These are phyloP conservation scores for Nematolebias whitei DNA, from an alignment of 2,113 vertebrate genomes.

Conservation along the genomic window DNA sequence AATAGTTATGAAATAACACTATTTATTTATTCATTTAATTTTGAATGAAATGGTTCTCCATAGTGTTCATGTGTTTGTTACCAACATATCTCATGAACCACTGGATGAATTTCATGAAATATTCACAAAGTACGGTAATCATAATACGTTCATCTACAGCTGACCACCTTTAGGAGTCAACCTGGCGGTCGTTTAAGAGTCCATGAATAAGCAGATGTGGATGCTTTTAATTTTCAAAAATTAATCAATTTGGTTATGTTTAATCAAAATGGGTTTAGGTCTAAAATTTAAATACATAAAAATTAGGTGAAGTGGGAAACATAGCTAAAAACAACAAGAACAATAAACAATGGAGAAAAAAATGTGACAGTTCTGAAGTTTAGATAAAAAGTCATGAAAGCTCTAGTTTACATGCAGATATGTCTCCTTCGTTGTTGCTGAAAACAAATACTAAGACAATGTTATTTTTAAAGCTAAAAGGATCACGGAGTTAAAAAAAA, in stretches of 20 bases:
- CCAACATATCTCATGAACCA: too few relatives aligned
- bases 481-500: too few relatives aligned
- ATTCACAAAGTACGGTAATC: too few relatives aligned
- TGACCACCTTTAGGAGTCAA: too few relatives aligned
- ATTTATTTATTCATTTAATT: too few relatives aligned
- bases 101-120: too few relatives aligned
- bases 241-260: neutral
- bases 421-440: neutral
- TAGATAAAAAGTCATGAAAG: neutral
- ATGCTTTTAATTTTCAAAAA: neutral
- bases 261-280: neutral
- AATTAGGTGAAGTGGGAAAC: neutral
- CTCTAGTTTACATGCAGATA: neutral
- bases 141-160: too few relatives aligned
- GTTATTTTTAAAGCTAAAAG: conserved; percentile 16
- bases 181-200: neutral
- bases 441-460: conserved; percentile 1
- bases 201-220: neutral
- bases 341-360: neutral
- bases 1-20: too few relatives aligned
- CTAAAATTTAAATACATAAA: neutral
- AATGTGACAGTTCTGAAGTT: neutral
- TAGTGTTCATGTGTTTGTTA: too few relatives aligned
- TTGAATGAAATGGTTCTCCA: too few relatives aligned
- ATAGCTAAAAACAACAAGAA: neutral